Evolutionary conservation across 1,140 invertebrate genomes (phyloP).

Genomic region (Lordiphosa collinella): DNA sequence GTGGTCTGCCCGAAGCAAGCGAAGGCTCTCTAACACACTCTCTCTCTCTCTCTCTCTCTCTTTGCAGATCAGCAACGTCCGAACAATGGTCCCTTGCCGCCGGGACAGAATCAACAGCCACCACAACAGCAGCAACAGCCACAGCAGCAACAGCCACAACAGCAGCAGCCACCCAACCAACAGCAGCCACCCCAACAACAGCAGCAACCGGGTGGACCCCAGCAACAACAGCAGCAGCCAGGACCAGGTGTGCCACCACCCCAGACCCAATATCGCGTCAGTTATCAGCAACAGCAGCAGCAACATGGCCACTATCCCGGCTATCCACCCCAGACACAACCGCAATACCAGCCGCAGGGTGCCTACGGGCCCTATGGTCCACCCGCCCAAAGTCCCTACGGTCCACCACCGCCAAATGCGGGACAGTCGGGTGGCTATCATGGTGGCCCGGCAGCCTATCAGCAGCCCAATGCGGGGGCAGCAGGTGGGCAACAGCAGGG

Average conservation of each 20-base stretch:
- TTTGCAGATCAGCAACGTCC: conserved; percentile 66
- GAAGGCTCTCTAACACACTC: too few species aligned
- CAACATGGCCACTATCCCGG: conserved; percentile 80
- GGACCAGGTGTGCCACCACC: conserved; percentile 69
- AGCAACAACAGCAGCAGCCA: conserved; percentile 65
- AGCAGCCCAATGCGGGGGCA: conserved; percentile 32
- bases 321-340: conserved; percentile 80
- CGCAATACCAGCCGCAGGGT: conserved; percentile 79
- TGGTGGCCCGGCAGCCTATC: conserved; percentile 44
- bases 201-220: conserved; percentile 66
- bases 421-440: conserved; percentile 79
- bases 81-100: conserved; percentile 47
- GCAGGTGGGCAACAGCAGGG: conserved; percentile 43
- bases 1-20: conserved; percentile 37
- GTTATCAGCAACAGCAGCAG: conserved; percentile 80
- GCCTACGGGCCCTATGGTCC: conserved; percentile 79
- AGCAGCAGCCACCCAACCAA: conserved; percentile 30
- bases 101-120: conserved; percentile 29
- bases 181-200: conserved; percentile 76
- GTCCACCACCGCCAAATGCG: conserved; percentile 67
- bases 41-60: neutral
- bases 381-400: conserved; percentile 66
- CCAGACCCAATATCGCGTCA: conserved; percentile 79
- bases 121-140: conserved; percentile 34
- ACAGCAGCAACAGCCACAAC: conserved; percentile 32